phyloP scores from a whole-genome alignment of 2,113 vertebrate genomes.

The Scophthalmus maximus region DNA sequence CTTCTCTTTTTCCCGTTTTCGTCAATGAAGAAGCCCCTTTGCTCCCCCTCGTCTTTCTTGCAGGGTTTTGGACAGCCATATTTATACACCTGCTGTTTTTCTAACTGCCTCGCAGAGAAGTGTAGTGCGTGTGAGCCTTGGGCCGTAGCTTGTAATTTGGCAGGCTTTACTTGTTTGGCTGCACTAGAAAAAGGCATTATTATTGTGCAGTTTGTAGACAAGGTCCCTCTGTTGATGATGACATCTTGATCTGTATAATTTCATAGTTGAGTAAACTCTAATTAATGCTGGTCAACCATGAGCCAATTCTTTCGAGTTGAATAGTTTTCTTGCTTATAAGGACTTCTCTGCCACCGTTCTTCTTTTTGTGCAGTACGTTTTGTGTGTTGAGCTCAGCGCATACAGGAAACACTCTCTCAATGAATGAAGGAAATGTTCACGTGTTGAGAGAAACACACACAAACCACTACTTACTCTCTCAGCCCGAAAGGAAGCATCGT shows the following conservation, averaged over 20 bases:
- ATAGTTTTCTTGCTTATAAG: background rate
- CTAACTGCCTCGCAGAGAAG: conserved; percentile 34
- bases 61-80: conserved; percentile 53
- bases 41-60: conserved; percentile 47
- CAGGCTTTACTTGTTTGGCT: conserved; percentile 42
- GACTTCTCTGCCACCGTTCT: conserved; percentile 4
- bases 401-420: conserved; percentile 75
- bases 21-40: conserved; percentile 45
- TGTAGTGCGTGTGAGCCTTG: conserved; percentile 51
- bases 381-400: conserved; percentile 29
- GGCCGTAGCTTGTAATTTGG: conserved; percentile 59
- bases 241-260: conserved; percentile 28
- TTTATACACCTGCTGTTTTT: conserved; percentile 78
- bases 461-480: conserved; percentile 48
- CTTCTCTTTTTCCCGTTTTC: conserved; percentile 33
- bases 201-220: conserved; percentile 37
- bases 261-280: conserved; percentile 22
- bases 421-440: conserved; percentile 81
- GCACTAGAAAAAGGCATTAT: conserved; percentile 18
- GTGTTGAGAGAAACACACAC: conserved; percentile 68
- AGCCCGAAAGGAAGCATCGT: conserved; percentile 77
- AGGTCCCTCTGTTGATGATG: conserved; percentile 13
- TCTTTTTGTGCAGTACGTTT: conserved; percentile 15
- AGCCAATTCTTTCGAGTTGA: background rate
- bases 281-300: background rate